Percentiles rank a stretch among this genome's conserved stretches.
These are phyloP conservation scores for Pterois miles DNA, from an alignment of 2,797 vertebrate genomes.

Conservation along the genomic window DNA sequence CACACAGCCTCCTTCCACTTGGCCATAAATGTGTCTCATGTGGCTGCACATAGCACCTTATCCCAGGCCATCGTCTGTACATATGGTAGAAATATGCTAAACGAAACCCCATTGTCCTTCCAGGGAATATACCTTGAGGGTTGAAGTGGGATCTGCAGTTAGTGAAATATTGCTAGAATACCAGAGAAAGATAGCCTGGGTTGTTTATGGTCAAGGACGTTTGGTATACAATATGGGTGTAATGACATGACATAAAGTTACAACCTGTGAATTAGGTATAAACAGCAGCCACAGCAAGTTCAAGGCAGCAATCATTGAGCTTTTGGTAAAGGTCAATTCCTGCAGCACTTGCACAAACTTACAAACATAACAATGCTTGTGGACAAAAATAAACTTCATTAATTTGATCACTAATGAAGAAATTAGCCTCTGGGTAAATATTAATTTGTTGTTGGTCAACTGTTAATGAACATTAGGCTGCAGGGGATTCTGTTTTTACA, in stretches of 20 bases:
- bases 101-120: constrained; percentile 60
- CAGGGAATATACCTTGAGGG: constrained; percentile 5
- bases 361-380: constrained; percentile 10
- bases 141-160: constrained; percentile 7
- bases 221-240: not conserved
- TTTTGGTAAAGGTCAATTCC: constrained; percentile 26
- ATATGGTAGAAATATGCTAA: constrained; percentile 64
- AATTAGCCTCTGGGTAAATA: constrained; percentile 61
- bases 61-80: constrained; percentile 1
- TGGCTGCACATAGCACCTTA: constrained; percentile 43
- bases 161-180: constrained; percentile 35
- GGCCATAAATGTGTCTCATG: constrained; percentile 53
- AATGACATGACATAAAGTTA: constrained; percentile 24
- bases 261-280: not conserved
- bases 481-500: constrained; percentile 55
- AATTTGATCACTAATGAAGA: constrained; percentile 54
- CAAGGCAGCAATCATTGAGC: constrained; percentile 12
- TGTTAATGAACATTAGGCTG: constrained; percentile 63
- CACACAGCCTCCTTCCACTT: constrained; percentile 21
- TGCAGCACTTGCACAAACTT: constrained; percentile 7
- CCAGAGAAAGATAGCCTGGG: not conserved
- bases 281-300: constrained; percentile 18
- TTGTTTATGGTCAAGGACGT: constrained; percentile 43
- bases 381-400: constrained; percentile 38
- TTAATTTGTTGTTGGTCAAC: constrained; percentile 70